A percentile compares a stretch with the other conserved stretches of the same genome.
phyloP scores from a whole-genome alignment of 92 coral and sea anemone genomes.

The Siderastrea radians region DNA sequence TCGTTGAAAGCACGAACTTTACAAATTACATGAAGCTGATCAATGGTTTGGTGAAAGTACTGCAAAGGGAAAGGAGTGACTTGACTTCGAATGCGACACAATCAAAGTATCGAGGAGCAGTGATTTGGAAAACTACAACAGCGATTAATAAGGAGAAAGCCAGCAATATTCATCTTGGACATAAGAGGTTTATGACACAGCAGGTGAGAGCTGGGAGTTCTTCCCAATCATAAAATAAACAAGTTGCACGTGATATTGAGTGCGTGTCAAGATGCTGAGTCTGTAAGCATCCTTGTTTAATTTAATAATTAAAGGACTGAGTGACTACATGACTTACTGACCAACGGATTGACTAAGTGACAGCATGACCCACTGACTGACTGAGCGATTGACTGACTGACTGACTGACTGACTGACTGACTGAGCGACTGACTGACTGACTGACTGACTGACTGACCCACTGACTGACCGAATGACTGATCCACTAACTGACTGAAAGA shows the following conservation, averaged over 20 bases:
- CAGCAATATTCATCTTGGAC: constrained; percentile 40
- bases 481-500: no score
- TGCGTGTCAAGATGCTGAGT: no score
- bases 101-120: constrained; percentile 41
- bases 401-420: neutral
- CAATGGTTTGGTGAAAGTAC: constrained; percentile 50
- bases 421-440: no score
- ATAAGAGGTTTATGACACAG: constrained; percentile 70
- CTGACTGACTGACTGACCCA: no score
- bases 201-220: constrained; percentile 58
- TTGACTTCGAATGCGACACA: constrained; percentile 1
- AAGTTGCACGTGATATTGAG: neutral
- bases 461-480: no score
- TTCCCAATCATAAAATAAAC: neutral
- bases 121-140: constrained; percentile 88
- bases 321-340: neutral
- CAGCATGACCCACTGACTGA: neutral
- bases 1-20: constrained; percentile 70
- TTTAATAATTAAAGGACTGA: no score
- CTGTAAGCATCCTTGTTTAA: no score
- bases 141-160: constrained; percentile 74
- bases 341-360: neutral
- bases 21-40: constrained; percentile 68
- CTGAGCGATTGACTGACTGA: neutral
- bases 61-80: constrained; percentile 31